Evolutionary conservation across 2,888 invertebrate species (phyloP), one percentile per base, ranked within the genome.

Genomic region (Ophraella communa): DNA sequence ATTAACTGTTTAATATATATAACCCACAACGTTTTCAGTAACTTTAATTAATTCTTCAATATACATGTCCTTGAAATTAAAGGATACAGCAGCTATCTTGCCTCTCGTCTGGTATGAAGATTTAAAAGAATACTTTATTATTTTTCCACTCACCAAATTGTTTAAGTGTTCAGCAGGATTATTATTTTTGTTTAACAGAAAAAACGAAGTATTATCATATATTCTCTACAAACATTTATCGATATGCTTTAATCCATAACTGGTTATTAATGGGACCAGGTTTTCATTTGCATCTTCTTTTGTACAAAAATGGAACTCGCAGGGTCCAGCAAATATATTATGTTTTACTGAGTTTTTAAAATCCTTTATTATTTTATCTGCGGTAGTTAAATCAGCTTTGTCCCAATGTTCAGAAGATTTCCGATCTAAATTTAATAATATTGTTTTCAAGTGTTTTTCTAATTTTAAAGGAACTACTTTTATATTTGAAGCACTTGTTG

Each of bases 121-220:
- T 33, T 33, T 4, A n/a, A 33, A 33, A 33, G 11, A 33, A 33
- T 33, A 33, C 1, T 33, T 33, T 27, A 76, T 72, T 59, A 77
- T 54, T 72, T 79, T 80, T 3, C 79, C 79, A n/a, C n/a, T n/a
- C n/a, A n/a, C n/a, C n/a, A n/a, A n/a, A n/a, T n/a, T n/a, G n/a
- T n/a, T n/a, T n/a, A n/a, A n/a, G n/a, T n/a, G n/a, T n/a, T n/a
- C n/a, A n/a, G n/a, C n/a, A n/a, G n/a, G n/a, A n/a, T n/a, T n/a
- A n/a, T n/a, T n/a, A n/a, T n/a, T n/a, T n/a, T n/a, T n/a, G n/a
- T n/a, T n/a, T n/a, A n/a, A n/a, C n/a, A n/a, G n/a, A n/a, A n/a
- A n/a, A n/a, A n/a, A n/a, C n/a, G n/a, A n/a, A n/a, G n/a, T n/a
- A n/a, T n/a, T n/a, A n/a, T n/a, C n/a, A n/a, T n/a, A n/a, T n/a